These are phyloP conservation scores for Parotocinclus haroldoi DNA, from an alignment of 2,797 vertebrate species.

Conservation along the genomic window DNA sequence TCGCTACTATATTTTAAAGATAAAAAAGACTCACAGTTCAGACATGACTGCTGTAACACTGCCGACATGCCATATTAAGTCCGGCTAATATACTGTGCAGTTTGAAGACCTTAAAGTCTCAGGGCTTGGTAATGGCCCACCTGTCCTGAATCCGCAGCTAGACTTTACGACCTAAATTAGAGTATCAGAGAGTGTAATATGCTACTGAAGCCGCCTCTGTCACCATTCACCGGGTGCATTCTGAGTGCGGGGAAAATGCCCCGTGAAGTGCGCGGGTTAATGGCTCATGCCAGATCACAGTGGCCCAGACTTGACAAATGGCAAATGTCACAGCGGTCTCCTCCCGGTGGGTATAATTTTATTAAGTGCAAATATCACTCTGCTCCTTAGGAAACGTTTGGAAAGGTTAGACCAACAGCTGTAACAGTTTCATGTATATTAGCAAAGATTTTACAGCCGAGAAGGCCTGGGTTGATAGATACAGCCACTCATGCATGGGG, in stretches of 20 bases:
- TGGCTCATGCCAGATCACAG: constrained; percentile 73
- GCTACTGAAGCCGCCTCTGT: constrained; percentile 19
- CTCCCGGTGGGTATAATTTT: constrained; percentile 85
- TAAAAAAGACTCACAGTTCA: not conserved
- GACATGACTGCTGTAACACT: not conserved
- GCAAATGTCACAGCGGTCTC: constrained; percentile 83
- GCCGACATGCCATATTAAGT: constrained; percentile 9
- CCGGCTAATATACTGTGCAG: constrained; percentile 15
- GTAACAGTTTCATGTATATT: constrained; percentile 77
- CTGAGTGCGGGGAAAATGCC: constrained; percentile 34
- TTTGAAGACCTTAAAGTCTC: constrained; percentile 9
- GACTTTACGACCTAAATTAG: constrained; percentile 39
- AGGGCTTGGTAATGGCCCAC: constrained; percentile 33
- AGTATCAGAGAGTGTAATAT: constrained; percentile 40
- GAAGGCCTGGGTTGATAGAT: constrained; percentile 69
- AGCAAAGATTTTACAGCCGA: constrained; percentile 67
- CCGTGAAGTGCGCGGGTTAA: constrained; percentile 62
- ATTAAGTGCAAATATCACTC: constrained; percentile 85
- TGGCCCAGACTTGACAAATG: constrained; percentile 80
- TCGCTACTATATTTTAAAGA: no score
- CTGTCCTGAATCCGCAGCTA: constrained; percentile 30
- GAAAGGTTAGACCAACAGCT: constrained; percentile 81
- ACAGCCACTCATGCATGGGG: constrained; percentile 72
- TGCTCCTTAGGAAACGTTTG: constrained; percentile 77
- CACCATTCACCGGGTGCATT: constrained; percentile 12